phyloP scores from a whole-genome alignment of 2,113 vertebrate species.

The Sceloporus undulatus region DNA sequence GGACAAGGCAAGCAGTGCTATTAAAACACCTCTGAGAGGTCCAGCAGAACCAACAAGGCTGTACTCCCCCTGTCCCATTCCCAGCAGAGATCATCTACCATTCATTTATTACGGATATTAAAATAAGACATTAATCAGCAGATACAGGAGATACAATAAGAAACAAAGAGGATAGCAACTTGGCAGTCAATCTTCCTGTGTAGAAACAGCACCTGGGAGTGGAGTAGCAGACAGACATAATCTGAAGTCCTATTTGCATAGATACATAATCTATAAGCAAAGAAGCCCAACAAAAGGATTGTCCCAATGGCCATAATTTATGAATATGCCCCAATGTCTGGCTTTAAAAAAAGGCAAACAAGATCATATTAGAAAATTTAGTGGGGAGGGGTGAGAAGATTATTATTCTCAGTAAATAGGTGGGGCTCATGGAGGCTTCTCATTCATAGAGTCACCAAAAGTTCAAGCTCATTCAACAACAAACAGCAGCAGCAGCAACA shows the following conservation, averaged over 20 bases:
- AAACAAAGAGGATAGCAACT: background rate
- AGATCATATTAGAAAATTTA: background rate
- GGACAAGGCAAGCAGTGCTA: no score
- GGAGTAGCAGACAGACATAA: background rate
- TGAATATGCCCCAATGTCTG: background rate
- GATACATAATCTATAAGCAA: background rate
- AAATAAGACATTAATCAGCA: background rate
- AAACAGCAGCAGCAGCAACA: no score
- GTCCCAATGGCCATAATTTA: background rate
- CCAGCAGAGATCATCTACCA: no score
- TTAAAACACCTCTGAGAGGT: no score
- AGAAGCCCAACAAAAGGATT: background rate
- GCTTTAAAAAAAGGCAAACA: background rate
- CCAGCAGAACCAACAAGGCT: no score
- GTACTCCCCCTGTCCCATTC: no score
- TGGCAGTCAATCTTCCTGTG: background rate
- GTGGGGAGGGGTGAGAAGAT: background rate
- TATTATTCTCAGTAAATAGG: background rate
- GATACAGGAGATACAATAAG: background rate
- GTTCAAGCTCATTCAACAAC: no score
- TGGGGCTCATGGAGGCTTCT: no score
- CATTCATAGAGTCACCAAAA: no score
- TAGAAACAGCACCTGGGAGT: background rate
- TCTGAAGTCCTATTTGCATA: background rate
- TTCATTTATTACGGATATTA: no score